Percentiles rank a stretch among this genome's conserved stretches.
Conservation (phyloP, 1,140 invertebrate species). For the Aphaenogaster rudis region DNA sequence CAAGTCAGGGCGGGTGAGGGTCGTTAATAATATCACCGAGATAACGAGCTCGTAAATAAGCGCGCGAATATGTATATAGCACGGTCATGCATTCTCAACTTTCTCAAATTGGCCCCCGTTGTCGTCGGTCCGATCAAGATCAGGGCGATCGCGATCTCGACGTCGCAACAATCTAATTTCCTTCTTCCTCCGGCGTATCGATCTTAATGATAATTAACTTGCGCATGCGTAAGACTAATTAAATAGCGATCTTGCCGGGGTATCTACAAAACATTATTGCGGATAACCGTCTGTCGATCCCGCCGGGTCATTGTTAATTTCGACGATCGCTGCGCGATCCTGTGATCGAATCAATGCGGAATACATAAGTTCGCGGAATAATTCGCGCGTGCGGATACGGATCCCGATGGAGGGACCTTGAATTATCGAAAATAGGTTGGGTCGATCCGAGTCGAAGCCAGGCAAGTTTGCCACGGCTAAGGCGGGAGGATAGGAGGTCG, state of each 20-base stretch:
- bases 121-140: constrained; percentile 43
- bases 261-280: neutral
- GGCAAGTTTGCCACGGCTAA: constrained; percentile 69
- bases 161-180: constrained; percentile 45
- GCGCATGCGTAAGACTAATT: constrained; percentile 36
- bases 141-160: constrained; percentile 36
- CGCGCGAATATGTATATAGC: constrained; percentile 43
- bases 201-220: constrained; percentile 39
- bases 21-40: constrained; percentile 63
- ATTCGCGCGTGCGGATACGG: constrained; percentile 34
- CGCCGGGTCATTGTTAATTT: constrained; percentile 10
- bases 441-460: constrained; percentile 75
- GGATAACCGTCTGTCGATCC: constrained; percentile 13
- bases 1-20: constrained; percentile 35
- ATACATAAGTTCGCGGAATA: constrained; percentile 59
- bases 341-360: constrained; percentile 15
- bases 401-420: constrained; percentile 69
- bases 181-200: constrained; percentile 37
- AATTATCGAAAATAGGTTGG: constrained; percentile 78
- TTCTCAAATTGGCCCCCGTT: constrained; percentile 56
- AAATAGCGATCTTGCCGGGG: constrained; percentile 37
- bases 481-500: constrained; percentile 20
- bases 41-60: constrained; percentile 65
- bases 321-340: constrained; percentile 5
- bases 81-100: constrained; percentile 50